Evolutionary conservation across 2,797 vertebrate genomes (phyloP), one percentile per base, ranked within the genome.

Genomic region (Nannoperca australis): DNA sequence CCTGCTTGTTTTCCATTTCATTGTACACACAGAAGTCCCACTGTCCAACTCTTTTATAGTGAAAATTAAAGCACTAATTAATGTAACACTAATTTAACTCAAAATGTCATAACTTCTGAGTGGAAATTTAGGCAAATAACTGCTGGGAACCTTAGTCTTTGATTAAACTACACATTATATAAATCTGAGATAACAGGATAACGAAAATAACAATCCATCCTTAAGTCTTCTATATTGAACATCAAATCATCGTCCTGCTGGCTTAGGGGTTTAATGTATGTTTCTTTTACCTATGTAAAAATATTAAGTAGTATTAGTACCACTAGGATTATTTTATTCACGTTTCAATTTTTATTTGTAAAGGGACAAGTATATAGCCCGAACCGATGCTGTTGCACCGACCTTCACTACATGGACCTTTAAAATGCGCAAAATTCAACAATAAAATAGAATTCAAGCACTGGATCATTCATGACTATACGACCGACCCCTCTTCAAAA

Each of bases 1-100:
- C 64, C 73, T 75, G 73, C 71, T 74, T 85, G 75, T 22, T 70
- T 40, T 58, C 62, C 8, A 32, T n/a, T 9, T 73, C 60, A 75
- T 13, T 78, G 74, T 63, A 14, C 18, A 64, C 56, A 30, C 56
- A 79, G 1, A 74, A 7, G 20, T 15, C 47, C 40, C 20, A 50
- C 36, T 45, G 11, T 65, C 68, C 63, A 18, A 65, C 15, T 34
- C 13, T 64, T 65, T 30, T 4, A 22, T 53, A 53, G 3, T 12
- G 2, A 55, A 38, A 30, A 42, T 18, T 1, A 51, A 50, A 13
- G n/a, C 34, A 27, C 20, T 36, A 4, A 45, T 45, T 18, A 45
- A 45, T 7, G 17, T 44, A 44, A 44, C 34, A 34, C 24, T 36
- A 2, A 66, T 50, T 70, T 40, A 6, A 18, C 34, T 51, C 10